Conservation (phyloP, 2,888 invertebrate genomes). For the Halictus quadricinctus region DNA sequence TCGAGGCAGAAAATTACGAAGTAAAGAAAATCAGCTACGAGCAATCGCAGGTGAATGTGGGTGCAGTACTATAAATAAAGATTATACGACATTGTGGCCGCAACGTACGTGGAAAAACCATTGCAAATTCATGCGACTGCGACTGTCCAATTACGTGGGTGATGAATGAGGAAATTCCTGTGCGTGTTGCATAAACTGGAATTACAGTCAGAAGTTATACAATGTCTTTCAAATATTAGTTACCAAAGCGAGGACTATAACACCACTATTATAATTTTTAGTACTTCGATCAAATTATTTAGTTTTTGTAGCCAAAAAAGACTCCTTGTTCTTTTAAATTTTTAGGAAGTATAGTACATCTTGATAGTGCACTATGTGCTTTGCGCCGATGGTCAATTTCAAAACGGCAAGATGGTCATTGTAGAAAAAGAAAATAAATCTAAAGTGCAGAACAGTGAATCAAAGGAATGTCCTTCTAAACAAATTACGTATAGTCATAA, state of each 20-base stretch:
- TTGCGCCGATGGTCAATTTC: no score
- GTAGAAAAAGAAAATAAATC: no score
- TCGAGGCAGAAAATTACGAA: not conserved
- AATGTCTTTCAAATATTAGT: not conserved
- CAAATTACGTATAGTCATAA: no score
- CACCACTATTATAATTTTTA: no score
- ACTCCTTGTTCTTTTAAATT: not conserved
- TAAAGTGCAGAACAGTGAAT: no score
- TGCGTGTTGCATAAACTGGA: not conserved
- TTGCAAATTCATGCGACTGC: not conserved
- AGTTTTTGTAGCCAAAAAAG: not conserved
- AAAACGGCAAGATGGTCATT: no score
- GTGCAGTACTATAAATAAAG: constrained; percentile 36
- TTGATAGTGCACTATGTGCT: no score
- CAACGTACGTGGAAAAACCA: constrained; percentile 28
- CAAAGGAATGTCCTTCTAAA: no score
- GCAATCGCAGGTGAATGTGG: constrained; percentile 21
- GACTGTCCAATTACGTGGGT: not conserved
- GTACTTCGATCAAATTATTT: no score
- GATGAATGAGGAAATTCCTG: constrained; percentile 12
- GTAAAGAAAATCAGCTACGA: constrained; percentile 17
- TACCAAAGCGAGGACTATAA: no score
- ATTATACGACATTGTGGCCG: constrained; percentile 33
- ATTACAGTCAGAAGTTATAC: not conserved
- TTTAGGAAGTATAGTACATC: not conserved